Evolutionary conservation across 2,888 invertebrate genomes (phyloP).

Genomic region (Tipula vernalis): DNA sequence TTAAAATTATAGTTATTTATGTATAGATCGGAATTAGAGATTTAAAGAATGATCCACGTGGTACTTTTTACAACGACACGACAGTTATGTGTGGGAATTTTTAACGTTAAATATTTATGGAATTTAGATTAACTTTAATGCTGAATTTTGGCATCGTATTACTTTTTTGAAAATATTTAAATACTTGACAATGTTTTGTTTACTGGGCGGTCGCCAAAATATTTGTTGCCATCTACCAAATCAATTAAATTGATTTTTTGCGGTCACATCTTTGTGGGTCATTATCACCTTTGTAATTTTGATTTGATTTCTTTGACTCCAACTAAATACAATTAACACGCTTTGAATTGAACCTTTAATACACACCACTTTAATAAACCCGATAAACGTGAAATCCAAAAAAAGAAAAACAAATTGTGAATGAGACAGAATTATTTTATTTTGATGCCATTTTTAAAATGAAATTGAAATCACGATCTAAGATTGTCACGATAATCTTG

Average conservation of each 20-base stretch:
- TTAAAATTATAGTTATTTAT: neutral
- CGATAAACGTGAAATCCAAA: too few relatives aligned
- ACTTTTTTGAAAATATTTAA: neutral
- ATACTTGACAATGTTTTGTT: too few relatives aligned
- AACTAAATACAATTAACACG: too few relatives aligned
- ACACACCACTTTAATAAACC: too few relatives aligned
- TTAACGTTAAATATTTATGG: neutral
- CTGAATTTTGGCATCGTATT: neutral
- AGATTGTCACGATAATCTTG: too few relatives aligned
- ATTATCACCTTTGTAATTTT: neutral
- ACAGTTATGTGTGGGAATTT: neutral
- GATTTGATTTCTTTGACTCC: too few relatives aligned
- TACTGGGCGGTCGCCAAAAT: too few relatives aligned
- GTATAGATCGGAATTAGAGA: neutral
- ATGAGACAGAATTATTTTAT: too few relatives aligned
- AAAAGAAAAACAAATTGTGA: too few relatives aligned
- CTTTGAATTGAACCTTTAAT: too few relatives aligned
- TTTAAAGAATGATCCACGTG: neutral
- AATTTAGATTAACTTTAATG: neutral
- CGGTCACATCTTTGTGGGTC: neutral
- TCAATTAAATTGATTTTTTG: neutral
- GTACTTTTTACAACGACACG: neutral
- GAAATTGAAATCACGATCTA: too few relatives aligned
- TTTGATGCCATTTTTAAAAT: too few relatives aligned
- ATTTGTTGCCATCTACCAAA: neutral